Base-by-base conservation (phyloP, 2,113 vertebrate species). In the Micronycteris hirsuta region DNA sequence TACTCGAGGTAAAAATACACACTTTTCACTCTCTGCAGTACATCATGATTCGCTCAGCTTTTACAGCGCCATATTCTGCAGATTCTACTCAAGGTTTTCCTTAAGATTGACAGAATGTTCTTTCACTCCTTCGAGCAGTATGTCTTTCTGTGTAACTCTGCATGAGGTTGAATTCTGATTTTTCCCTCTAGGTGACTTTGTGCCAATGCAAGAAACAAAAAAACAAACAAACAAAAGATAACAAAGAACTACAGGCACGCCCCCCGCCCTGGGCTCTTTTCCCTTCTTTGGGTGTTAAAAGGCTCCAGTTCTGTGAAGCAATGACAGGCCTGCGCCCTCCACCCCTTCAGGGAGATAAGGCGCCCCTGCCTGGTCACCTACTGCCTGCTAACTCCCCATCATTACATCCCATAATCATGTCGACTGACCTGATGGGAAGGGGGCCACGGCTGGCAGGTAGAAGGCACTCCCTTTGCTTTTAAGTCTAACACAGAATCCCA, bases 381-480 rank as follows among this genome's bases (percentile, higher is more conserved):
- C n/a, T n/a, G 43, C 67, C 63, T 58, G 91, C 56, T 52, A 41
- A 63, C 61, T 63, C 61, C 78, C 88, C 91, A 49, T 61, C 84
- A 78, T 78, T 89, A 49, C 17, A 68, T 31, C 63, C 84, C 73
- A 0, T 22, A 58, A 84, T 10, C 86, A 24, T 22, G 93, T 1
- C 63, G 54, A 93, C 38, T 90, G 91, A 97, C 96, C 92, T 77
- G 92, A 86, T 38, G 78, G 31, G 2, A n/a, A 5, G 73, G 65
- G 71, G 85, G 63, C 47, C 49, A 65, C 47, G 61, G 7, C n/a
- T 77, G 78, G 76, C 74, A 65, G 87, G 95, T 56, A 16, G 88
- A 28, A 81, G 87, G 52, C 83, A 86, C 88, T 91, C 54, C 24
- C 94, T 86, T 74, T 82, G 33, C 94, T 93, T 97, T 86, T 86